These are phyloP conservation scores for Montifringilla adamsi DNA, from an alignment of 2,113 vertebrate species.

Conservation along the genomic window DNA sequence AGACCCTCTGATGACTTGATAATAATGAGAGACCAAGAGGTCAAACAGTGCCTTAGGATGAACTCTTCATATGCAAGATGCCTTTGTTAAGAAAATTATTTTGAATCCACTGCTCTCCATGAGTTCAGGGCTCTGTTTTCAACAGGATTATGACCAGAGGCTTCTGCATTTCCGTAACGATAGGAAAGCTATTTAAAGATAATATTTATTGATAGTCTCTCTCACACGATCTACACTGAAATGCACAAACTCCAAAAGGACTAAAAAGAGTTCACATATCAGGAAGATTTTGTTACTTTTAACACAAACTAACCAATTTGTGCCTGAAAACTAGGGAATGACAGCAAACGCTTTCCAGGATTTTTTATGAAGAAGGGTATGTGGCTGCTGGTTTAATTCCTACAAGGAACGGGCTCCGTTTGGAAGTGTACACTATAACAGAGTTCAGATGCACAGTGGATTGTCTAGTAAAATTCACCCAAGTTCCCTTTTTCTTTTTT, in stretches of 20 bases:
- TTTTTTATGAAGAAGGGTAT: neutral
- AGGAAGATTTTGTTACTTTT: conserved; percentile 17
- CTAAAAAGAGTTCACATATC: neutral
- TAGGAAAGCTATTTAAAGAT: conserved; percentile 37
- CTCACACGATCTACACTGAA: neutral
- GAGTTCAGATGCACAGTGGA: neutral
- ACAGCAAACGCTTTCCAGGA: conserved; percentile 15
- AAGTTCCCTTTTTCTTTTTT: neutral
- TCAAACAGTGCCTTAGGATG: conserved; percentile 65
- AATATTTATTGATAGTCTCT: conserved; percentile 45
- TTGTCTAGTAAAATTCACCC: conserved; percentile 14
- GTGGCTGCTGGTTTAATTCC: conserved; percentile 2
- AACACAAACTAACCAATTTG: neutral
- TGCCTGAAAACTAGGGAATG: neutral
- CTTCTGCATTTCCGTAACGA: conserved; percentile 45
- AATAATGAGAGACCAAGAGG: conserved; percentile 65
- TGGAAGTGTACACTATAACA: conserved; percentile 10
- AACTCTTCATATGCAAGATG: conserved; percentile 63
- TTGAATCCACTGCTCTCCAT: conserved; percentile 56
- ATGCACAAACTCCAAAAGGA: neutral
- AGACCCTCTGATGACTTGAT: conserved; percentile 62
- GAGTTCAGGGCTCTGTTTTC: conserved; percentile 61
- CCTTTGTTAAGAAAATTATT: conserved; percentile 72
- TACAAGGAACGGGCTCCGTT: neutral
- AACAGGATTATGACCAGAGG: conserved; percentile 31